Percentiles rank a stretch among this genome's conserved stretches.
Conservation (phyloP, 2,888 invertebrate genomes). For the Syrphus vitripennis region DNA sequence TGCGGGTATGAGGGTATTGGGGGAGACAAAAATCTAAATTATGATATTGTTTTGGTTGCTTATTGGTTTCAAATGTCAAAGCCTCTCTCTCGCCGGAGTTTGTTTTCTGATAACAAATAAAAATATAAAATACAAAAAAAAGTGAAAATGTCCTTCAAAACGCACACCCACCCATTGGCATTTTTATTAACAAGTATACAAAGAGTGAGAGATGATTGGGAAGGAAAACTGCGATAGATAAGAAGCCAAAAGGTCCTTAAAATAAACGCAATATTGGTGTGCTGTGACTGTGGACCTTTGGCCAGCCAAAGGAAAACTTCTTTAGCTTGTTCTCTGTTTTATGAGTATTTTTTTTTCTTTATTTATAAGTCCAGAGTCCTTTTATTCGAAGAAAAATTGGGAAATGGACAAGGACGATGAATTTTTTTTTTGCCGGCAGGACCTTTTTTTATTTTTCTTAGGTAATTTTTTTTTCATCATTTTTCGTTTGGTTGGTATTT, state of each 20-base stretch:
- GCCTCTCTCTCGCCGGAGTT: background rate
- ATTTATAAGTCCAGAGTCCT: slow-evolving; percentile 26
- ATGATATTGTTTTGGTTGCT: slow-evolving; percentile 74
- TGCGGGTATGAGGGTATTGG: background rate
- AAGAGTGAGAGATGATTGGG: background rate
- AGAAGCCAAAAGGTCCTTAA: slow-evolving; percentile 52
- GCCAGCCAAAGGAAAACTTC: slow-evolving; percentile 18
- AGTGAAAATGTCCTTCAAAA: slow-evolving; percentile 38
- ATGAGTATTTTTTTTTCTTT: slow-evolving; percentile 38
- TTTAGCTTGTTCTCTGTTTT: slow-evolving; percentile 41
- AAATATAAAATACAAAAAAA: background rate
- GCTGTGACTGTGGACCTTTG: slow-evolving; percentile 17
- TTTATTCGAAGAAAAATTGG: slow-evolving; percentile 39
- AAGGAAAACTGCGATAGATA: slow-evolving; percentile 39
- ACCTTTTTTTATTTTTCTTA: slow-evolving; percentile 74
- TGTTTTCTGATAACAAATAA: slow-evolving; percentile 14
- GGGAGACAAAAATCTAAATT: slow-evolving; percentile 48
- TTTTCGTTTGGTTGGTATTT: slow-evolving; percentile 26
- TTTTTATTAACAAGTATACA: slow-evolving; percentile 14
- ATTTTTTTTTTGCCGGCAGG: slow-evolving; percentile 34
- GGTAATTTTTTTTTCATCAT: slow-evolving; percentile 56
- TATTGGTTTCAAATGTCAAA: slow-evolving; percentile 57
- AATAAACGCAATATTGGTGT: slow-evolving; percentile 46
- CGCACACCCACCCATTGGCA: slow-evolving; percentile 6
- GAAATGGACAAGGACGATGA: slow-evolving; percentile 49